Conservation (phyloP, 2,888 invertebrate species). For the Hecatera dysodea region DNA sequence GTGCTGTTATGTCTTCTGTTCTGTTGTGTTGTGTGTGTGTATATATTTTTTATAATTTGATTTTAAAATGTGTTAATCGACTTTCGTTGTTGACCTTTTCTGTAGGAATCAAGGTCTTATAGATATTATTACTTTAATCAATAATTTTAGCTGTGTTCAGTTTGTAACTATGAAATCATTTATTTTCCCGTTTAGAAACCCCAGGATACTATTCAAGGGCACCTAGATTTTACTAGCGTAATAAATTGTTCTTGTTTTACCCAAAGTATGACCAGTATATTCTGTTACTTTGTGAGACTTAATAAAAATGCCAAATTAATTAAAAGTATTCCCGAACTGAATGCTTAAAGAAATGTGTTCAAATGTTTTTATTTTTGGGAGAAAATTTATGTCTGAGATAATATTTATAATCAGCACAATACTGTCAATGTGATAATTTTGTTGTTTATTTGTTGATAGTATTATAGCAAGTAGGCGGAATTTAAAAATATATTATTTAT, state of each 20-base stretch:
- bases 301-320: conserved; percentile 15
- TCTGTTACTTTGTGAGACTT: conserved; percentile 1
- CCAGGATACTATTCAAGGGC: neutral
- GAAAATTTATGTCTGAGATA: neutral
- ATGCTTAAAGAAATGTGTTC: conserved; percentile 7
- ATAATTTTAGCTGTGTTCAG: neutral
- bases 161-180: neutral
- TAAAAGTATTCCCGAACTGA: no score
- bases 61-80: neutral
- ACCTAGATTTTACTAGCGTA: neutral
- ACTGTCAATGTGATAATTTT: conserved; percentile 16
- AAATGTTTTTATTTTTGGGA: conserved; percentile 4
- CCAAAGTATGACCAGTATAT: neutral
- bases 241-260: neutral
- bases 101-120: no score
- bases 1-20: no score
- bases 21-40: neutral
- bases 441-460: conserved; percentile 6
- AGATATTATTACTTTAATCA: no score
- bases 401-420: conserved; percentile 4
- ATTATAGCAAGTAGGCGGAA: neutral
- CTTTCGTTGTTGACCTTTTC: neutral
- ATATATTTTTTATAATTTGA: neutral
- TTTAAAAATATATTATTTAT: neutral
- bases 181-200: conserved; percentile 11